Evolutionary conservation across 1,140 invertebrate genomes (phyloP).

Genomic region (Bombus balteatus): DNA sequence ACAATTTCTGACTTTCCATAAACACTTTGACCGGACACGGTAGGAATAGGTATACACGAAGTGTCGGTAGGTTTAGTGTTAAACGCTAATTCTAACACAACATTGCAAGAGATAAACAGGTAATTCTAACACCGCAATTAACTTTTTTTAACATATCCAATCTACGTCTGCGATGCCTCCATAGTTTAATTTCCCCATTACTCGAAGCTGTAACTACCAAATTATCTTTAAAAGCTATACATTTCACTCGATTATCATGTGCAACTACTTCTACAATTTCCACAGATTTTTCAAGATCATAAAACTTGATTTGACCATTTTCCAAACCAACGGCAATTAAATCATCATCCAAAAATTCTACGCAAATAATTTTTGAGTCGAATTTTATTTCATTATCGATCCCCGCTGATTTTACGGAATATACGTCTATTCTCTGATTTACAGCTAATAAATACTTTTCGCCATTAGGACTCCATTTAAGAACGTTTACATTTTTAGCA

Average conservation of each 20-base stretch:
- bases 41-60: too few species aligned
- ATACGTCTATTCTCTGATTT: conserved; percentile 88
- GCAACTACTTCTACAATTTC: conserved; percentile 83
- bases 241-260: conserved; percentile 88
- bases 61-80: neutral
- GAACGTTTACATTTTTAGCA: conserved; percentile 82
- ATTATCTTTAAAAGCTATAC: conserved; percentile 82
- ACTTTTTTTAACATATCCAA: conserved; percentile 76
- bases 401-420: conserved; percentile 88
- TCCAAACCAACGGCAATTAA: conserved; percentile 88
- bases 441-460: conserved; percentile 88
- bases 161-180: conserved; percentile 83
- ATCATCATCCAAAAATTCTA: conserved; percentile 85
- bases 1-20: too few species aligned
- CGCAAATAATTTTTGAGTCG: conserved; percentile 85
- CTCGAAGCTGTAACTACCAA: conserved; percentile 87
- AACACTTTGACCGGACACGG: too few species aligned
- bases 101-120: conserved; percentile 75
- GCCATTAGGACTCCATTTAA: conserved; percentile 88
- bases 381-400: conserved; percentile 85
- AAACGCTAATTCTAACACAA: conserved; percentile 36
- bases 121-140: conserved; percentile 78
- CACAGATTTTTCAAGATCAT: conserved; percentile 82
- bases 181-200: conserved; percentile 90
- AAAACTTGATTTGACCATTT: conserved; percentile 86